Percentiles rank a stretch among this genome's conserved stretches.
phyloP scores from a whole-genome alignment of 2,888 invertebrate genomes.

The Panopea generosa region DNA sequence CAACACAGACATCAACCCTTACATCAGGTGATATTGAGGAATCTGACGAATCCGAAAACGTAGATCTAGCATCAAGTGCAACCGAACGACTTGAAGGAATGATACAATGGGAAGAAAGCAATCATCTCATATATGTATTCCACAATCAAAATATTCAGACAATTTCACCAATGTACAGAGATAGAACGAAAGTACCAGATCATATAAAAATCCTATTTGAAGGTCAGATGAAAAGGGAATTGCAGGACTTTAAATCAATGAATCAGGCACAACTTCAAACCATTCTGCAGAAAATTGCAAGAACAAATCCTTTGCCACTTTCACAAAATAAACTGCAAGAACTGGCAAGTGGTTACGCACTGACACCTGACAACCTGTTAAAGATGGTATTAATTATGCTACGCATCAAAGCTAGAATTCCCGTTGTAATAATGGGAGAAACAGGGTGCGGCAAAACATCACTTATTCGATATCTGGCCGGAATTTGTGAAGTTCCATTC shows the following conservation, averaged over 20 bases:
- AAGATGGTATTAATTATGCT: conserved; percentile 72
- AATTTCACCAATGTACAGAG: conserved; percentile 63
- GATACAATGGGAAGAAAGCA: conserved; percentile 72
- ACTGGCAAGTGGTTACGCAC: conserved; percentile 59
- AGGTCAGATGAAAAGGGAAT: conserved; percentile 62
- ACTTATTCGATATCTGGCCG: conserved; percentile 66
- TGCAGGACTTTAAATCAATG: conserved; percentile 47
- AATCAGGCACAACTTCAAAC: conserved; percentile 42
- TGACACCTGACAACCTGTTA: conserved; percentile 72
- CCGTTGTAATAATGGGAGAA: conserved; percentile 75
- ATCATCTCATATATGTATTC: conserved; percentile 68
- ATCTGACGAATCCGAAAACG: background rate
- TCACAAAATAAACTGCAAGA: conserved; percentile 11
- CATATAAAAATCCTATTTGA: conserved; percentile 63
- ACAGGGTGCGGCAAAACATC: conserved; percentile 78
- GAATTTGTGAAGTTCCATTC: conserved; percentile 62
- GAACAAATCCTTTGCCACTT: conserved; percentile 39
- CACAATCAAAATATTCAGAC: conserved; percentile 68
- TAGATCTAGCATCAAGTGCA: background rate
- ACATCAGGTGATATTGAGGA: background rate
- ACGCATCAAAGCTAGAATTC: conserved; percentile 64
- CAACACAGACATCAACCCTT: conserved; percentile 30
- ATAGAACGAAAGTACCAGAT: conserved; percentile 46
- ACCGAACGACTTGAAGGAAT: conserved; percentile 60
- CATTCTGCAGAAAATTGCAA: conserved; percentile 52